phyloP scores from a whole-genome alignment of 23 tunicate species.

The Diplosoma virens region DNA sequence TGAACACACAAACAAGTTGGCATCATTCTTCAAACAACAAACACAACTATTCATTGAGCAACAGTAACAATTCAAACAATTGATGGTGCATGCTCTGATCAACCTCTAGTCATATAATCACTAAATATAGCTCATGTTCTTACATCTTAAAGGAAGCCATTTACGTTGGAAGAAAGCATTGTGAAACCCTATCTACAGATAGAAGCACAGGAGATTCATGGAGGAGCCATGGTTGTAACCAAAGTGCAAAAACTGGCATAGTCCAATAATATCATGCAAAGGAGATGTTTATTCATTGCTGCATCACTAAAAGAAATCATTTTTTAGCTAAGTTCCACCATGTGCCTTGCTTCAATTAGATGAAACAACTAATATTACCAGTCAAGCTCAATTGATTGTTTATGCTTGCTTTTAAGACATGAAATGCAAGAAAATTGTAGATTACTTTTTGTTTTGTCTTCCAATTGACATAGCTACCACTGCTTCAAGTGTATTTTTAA shows the following conservation, averaged over 20 bases:
- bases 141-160: slow-evolving; percentile 60
- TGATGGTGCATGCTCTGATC: slow-evolving; percentile 27
- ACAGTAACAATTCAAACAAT: slow-evolving; percentile 28
- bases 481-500: slow-evolving; percentile 28
- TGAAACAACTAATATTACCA: slow-evolving; percentile 68
- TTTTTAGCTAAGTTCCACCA: too few species aligned
- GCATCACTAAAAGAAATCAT: too few species aligned
- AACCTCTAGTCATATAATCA: slow-evolving; percentile 61
- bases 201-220: slow-evolving; percentile 47
- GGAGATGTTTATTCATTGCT: too few species aligned
- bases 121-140: slow-evolving; percentile 49
- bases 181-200: slow-evolving; percentile 57
- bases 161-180: slow-evolving; percentile 53
- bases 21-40: slow-evolving; percentile 51
- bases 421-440: slow-evolving; percentile 18
- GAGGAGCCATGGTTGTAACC: slow-evolving; percentile 46
- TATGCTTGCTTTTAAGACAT: slow-evolving; percentile 46
- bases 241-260: slow-evolving; percentile 55
- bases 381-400: slow-evolving; percentile 59
- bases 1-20: slow-evolving; percentile 61
- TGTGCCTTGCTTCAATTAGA: slow-evolving; percentile 55
- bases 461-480: slow-evolving; percentile 31
- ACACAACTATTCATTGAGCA: slow-evolving; percentile 43
- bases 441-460: slow-evolving; percentile 44
- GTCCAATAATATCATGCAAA: slow-evolving; percentile 51